Conservation (phyloP, 2,888 invertebrate genomes). For the Apodemia hepburni region DNA sequence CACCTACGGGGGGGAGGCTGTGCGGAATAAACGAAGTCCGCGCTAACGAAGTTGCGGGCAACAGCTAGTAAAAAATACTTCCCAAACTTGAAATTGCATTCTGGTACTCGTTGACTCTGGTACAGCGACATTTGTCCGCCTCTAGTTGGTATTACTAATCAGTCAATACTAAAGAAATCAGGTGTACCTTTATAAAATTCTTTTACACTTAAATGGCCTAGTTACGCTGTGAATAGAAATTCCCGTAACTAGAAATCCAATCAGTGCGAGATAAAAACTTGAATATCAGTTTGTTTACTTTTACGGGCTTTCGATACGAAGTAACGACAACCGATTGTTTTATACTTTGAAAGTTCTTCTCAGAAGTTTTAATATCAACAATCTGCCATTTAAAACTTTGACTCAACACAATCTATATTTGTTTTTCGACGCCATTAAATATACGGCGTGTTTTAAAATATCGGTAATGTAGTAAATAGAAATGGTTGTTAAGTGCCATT, state of each 20-base stretch:
- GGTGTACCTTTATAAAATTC: neutral
- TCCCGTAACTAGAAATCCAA: neutral
- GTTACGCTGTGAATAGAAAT: neutral
- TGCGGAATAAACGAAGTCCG: too few relatives aligned
- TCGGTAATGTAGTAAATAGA: neutral
- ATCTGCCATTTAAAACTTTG: neutral
- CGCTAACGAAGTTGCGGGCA: too few relatives aligned
- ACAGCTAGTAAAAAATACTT: too few relatives aligned
- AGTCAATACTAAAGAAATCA: neutral
- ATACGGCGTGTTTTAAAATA: neutral
- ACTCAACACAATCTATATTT: neutral
- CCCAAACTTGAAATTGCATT: too few relatives aligned
- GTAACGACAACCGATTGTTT: constrained; percentile 1
- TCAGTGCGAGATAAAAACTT: constrained; percentile 2
- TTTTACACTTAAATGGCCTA: neutral
- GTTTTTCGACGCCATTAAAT: neutral
- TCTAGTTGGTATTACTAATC: neutral
- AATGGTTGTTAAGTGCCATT: too few relatives aligned
- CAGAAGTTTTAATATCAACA: constrained; percentile 9
- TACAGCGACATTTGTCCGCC: too few relatives aligned
- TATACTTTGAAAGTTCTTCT: neutral
- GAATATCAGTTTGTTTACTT: constrained; percentile 12
- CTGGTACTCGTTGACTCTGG: too few relatives aligned
- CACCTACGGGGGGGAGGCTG: too few relatives aligned
- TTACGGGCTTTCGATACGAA: neutral